phyloP scores from a whole-genome alignment of 2,888 invertebrate species.

The Drosophila lutescens region DNA sequence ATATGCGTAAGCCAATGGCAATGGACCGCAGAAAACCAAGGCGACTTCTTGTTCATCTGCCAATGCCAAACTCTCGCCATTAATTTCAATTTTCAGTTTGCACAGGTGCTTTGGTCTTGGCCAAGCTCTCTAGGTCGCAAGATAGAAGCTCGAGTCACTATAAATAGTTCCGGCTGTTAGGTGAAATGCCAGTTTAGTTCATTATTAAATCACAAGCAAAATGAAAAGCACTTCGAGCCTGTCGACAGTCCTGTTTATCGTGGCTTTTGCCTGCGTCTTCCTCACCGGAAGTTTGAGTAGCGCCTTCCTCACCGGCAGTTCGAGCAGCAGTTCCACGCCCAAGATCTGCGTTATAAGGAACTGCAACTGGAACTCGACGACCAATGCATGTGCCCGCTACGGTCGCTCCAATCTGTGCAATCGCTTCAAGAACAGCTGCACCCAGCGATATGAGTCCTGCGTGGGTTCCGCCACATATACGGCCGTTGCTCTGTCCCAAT shows the following conservation, averaged over 20 bases:
- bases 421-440: slow-evolving; percentile 57
- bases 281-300: background rate
- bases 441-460: slow-evolving; percentile 46
- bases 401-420: slow-evolving; percentile 60
- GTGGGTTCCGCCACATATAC: slow-evolving; percentile 34
- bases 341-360: slow-evolving; percentile 44
- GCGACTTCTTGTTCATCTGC: slow-evolving; percentile 3
- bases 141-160: slow-evolving; percentile 6
- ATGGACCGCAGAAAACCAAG: background rate
- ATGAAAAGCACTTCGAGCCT: slow-evolving; percentile 52
- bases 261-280: slow-evolving; percentile 5
- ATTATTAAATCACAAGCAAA: slow-evolving; percentile 8
- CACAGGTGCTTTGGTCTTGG: slow-evolving; percentile 19
- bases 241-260: slow-evolving; percentile 40
- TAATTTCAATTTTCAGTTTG: slow-evolving; percentile 5
- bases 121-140: slow-evolving; percentile 8
- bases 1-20: slow-evolving; percentile 8
- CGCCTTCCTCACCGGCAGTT: slow-evolving; percentile 1
- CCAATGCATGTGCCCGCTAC: slow-evolving; percentile 48
- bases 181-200: slow-evolving; percentile 8
- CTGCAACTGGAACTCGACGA: slow-evolving; percentile 32
- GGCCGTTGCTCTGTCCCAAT: slow-evolving; percentile 26
- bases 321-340: slow-evolving; percentile 19
- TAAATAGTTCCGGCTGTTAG: slow-evolving; percentile 24
- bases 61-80: slow-evolving; percentile 22